These are phyloP conservation scores for Eremobia ochroleuca DNA, from an alignment of 2,888 invertebrate genomes.

Conservation along the genomic window DNA sequence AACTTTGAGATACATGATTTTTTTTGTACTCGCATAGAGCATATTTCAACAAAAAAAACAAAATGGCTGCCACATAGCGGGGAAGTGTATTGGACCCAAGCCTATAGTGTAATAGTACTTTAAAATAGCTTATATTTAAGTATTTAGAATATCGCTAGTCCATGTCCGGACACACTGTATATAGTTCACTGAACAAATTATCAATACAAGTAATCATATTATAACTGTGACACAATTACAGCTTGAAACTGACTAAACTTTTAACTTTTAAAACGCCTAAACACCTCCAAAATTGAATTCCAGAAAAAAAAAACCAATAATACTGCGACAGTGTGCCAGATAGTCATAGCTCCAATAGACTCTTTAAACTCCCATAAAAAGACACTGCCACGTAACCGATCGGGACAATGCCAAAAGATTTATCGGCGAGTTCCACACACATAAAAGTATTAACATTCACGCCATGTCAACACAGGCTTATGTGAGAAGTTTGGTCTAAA, in stretches of 20 bases:
- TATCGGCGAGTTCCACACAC: slow-evolving; percentile 49
- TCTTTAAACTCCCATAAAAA: slow-evolving; percentile 56
- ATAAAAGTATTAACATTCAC: slow-evolving; percentile 73
- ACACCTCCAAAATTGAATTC: neutral
- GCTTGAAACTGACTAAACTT: neutral
- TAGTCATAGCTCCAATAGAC: slow-evolving; percentile 20
- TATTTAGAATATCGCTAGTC: no score
- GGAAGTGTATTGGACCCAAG: no score
- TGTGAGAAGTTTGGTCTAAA: slow-evolving; percentile 70
- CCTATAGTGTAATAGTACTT: no score
- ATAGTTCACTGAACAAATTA: neutral
- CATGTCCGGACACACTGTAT: no score
- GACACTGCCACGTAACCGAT: slow-evolving; percentile 34
- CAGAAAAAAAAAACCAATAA: neutral
- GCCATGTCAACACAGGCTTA: slow-evolving; percentile 66
- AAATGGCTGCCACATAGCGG: no score
- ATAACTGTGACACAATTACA: neutral
- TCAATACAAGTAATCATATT: neutral
- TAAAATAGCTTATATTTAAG: no score
- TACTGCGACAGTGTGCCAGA: neutral
- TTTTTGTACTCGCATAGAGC: no score
- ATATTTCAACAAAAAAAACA: no score
- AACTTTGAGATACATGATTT: no score
- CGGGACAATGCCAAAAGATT: slow-evolving; percentile 61
- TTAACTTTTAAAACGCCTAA: no score